These are phyloP conservation scores for Neodontobutis hainanensis DNA, from an alignment of 2,113 vertebrate species.

Conservation along the genomic window DNA sequence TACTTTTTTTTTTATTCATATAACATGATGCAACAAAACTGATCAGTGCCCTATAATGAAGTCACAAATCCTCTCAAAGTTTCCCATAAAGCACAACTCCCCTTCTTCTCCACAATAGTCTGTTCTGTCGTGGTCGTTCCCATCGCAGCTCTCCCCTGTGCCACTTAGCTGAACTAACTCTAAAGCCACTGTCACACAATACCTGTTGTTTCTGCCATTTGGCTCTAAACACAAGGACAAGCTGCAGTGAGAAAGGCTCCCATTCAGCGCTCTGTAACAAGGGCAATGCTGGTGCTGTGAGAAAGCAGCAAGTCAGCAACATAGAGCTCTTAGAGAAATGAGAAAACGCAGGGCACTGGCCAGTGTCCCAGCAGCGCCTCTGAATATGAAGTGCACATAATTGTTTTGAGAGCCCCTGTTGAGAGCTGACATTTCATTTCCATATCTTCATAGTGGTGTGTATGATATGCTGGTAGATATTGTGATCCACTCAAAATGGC, in stretches of 20 bases:
- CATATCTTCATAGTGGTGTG: constrained; percentile 34
- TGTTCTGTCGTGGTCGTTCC: not conserved
- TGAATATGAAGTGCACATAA: constrained; percentile 51
- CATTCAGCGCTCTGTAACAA: constrained; percentile 56
- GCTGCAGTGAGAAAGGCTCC: constrained; percentile 24
- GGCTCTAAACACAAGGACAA: constrained; percentile 57
- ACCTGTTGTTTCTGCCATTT: constrained; percentile 56
- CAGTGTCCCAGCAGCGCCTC: constrained; percentile 37
- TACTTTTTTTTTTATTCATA: too few relatives aligned
- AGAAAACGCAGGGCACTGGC: constrained; percentile 48
- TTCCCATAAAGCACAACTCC: not conserved
- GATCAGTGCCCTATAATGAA: not conserved
- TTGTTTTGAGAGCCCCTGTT: constrained; percentile 60
- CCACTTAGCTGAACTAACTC: constrained; percentile 23
- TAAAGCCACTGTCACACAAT: constrained; percentile 40
- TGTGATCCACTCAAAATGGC: constrained; percentile 38
- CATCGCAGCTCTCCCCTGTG: constrained; percentile 2
- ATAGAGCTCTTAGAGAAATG: constrained; percentile 60
- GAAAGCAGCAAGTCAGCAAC: constrained; percentile 62
- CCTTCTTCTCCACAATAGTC: not conserved
- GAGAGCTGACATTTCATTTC: constrained; percentile 54
- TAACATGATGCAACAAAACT: not conserved
- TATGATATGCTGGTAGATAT: constrained; percentile 38
- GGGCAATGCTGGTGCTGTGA: constrained; percentile 41
- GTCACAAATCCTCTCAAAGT: not conserved